These are phyloP conservation scores for Ceratosolen fusciceps DNA, from an alignment of 1,140 invertebrate species.

Conservation along the genomic window DNA sequence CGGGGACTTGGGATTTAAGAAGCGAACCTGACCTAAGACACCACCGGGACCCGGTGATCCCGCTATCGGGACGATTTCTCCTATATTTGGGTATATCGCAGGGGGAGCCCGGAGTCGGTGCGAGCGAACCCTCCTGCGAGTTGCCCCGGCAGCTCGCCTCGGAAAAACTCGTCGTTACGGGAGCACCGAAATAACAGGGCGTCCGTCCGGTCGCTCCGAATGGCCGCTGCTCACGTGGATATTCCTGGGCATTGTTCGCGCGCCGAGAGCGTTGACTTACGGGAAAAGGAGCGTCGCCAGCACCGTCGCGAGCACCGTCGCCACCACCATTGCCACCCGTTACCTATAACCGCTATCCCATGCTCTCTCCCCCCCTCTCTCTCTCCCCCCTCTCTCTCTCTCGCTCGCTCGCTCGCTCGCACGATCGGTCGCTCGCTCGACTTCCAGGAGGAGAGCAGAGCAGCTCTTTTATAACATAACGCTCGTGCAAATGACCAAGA, in stretches of 20 bases:
- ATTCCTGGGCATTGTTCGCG: not conserved
- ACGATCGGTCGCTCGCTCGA: too few relatives aligned
- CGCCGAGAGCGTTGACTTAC: not conserved
- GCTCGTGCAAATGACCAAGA: too few relatives aligned
- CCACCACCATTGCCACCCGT: too few relatives aligned
- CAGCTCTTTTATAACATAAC: too few relatives aligned
- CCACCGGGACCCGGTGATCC: not conserved
- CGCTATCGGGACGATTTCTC: not conserved
- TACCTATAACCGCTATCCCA: too few relatives aligned
- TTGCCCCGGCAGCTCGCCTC: too few relatives aligned
- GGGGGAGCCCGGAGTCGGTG: not conserved
- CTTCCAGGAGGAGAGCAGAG: too few relatives aligned
- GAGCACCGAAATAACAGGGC: not conserved
- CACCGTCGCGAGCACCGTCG: too few relatives aligned
- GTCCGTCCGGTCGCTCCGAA: not conserved
- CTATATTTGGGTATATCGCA: not conserved
- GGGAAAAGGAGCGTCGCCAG: not conserved
- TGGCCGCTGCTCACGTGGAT: not conserved
- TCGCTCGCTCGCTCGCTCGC: too few relatives aligned
- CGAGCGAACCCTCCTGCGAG: not conserved
- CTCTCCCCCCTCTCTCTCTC: slow-evolving; percentile 24
- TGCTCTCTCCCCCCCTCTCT: not conserved
- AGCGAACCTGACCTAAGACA: not conserved
- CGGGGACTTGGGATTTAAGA: too few relatives aligned
- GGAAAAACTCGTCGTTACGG: not conserved